Evolutionary conservation across 2,888 invertebrate species (phyloP).

Genomic region (Aphidoletes aphidimyza): DNA sequence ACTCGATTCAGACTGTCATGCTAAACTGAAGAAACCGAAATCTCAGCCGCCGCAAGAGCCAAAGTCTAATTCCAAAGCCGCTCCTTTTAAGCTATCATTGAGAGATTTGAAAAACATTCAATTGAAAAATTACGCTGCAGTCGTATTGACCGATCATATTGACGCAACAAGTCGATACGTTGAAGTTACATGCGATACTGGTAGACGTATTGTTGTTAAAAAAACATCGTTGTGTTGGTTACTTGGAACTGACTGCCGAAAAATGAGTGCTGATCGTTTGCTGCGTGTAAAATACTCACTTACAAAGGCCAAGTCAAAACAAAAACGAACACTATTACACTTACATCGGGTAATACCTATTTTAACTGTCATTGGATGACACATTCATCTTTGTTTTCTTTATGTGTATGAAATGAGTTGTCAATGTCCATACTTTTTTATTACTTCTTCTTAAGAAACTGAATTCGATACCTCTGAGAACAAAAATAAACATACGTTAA

Average conservation of each 20-base stretch:
- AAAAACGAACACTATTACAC: background rate
- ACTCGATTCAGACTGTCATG: background rate
- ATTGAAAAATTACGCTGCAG: background rate
- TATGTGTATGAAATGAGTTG: no score
- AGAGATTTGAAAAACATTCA: background rate
- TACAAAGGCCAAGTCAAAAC: background rate
- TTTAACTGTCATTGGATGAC: no score
- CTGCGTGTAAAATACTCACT: background rate
- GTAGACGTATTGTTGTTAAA: background rate
- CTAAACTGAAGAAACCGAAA: background rate
- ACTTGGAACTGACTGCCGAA: background rate
- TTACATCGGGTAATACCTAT: no score
- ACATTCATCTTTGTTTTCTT: no score
- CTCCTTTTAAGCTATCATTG: background rate
- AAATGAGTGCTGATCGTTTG: background rate
- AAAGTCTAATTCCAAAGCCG: background rate
- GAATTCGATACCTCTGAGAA: no score
- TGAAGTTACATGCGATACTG: background rate
- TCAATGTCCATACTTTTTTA: no score
- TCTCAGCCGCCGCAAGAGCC: background rate
- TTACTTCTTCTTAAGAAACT: no score
- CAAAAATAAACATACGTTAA: no score
- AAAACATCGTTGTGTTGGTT: constrained; percentile 1
- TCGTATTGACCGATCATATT: background rate
- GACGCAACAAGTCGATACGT: background rate